phyloP scores from a whole-genome alignment of 2,797 vertebrate genomes.

The Parotocinclus haroldoi region DNA sequence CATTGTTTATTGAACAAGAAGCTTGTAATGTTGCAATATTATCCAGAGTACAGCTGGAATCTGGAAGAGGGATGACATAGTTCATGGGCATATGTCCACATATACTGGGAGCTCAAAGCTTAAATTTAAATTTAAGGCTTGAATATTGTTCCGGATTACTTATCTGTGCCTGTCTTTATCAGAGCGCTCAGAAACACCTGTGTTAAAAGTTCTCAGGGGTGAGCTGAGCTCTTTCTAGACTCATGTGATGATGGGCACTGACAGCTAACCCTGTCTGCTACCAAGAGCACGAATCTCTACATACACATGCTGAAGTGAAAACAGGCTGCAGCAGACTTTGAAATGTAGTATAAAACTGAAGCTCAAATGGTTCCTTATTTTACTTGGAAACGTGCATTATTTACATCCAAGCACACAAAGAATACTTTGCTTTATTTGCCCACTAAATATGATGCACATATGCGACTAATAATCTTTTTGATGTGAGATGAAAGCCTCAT shows the following conservation, averaged over 20 bases:
- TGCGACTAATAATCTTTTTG: conserved; percentile 12
- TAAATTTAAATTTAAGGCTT: too few species aligned
- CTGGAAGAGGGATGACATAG: not conserved
- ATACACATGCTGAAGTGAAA: conserved; percentile 7
- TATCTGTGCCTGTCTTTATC: conserved; percentile 16
- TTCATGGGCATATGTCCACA: conserved; percentile 14
- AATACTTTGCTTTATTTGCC: not conserved
- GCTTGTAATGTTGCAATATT: too few species aligned
- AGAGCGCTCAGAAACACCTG: conserved; percentile 65
- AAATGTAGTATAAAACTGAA: not conserved
- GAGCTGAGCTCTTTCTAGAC: conserved; percentile 66
- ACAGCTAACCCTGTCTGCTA: conserved; percentile 66
- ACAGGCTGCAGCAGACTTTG: not conserved
- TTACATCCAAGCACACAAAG: not conserved
- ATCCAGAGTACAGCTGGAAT: not conserved
- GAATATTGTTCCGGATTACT: conserved; percentile 4
- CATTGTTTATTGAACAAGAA: too few species aligned
- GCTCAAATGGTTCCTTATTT: not conserved
- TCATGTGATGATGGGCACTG: conserved; percentile 72
- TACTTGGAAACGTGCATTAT: not conserved
- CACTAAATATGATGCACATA: not conserved
- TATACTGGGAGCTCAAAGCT: conserved; percentile 36
- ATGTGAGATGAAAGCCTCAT: conserved; percentile 34
- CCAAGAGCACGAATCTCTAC: conserved; percentile 21
- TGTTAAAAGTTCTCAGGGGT: conserved; percentile 75